Evolutionary conservation across 2,888 invertebrate species (phyloP).

Genomic region (Nomada fabriciana): DNA sequence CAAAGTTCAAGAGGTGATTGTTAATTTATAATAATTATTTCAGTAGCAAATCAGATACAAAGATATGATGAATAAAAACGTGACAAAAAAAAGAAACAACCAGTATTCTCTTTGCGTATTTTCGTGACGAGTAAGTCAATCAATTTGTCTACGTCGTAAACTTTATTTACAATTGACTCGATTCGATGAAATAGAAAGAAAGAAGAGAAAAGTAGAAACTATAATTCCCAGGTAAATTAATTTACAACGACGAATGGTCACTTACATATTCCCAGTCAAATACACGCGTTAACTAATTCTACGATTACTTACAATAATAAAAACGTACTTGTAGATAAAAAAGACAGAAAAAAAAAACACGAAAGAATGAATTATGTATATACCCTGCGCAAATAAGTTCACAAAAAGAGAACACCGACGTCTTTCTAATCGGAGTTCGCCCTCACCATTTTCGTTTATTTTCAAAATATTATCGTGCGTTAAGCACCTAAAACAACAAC

Average conservation of each 20-base stretch:
- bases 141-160: conserved; percentile 42
- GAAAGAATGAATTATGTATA: conserved; percentile 29
- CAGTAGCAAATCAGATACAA: conserved; percentile 64
- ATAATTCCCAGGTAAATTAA: conserved; percentile 31
- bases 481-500: conserved; percentile 4
- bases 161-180: conserved; percentile 61
- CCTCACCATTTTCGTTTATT: not conserved
- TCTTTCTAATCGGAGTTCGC: conserved; percentile 26
- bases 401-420: conserved; percentile 10
- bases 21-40: conserved; percentile 80
- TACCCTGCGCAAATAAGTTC: conserved; percentile 40
- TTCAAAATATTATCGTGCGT: conserved; percentile 12
- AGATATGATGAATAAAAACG: conserved; percentile 66
- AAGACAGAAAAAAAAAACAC: conserved; percentile 9
- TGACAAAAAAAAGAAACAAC: conserved; percentile 45
- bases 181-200: conserved; percentile 28
- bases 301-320: conserved; percentile 38
- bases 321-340: conserved; percentile 47
- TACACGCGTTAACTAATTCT: conserved; percentile 28
- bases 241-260: conserved; percentile 27
- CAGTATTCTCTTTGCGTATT: conserved; percentile 35
- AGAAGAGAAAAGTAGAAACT: not conserved
- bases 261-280: conserved; percentile 14
- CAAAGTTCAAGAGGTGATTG: conserved; percentile 77
- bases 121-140: conserved; percentile 20